These are phyloP conservation scores for Eristalis arbustorum DNA, from an alignment of 2,888 invertebrate genomes.

Conservation along the genomic window DNA sequence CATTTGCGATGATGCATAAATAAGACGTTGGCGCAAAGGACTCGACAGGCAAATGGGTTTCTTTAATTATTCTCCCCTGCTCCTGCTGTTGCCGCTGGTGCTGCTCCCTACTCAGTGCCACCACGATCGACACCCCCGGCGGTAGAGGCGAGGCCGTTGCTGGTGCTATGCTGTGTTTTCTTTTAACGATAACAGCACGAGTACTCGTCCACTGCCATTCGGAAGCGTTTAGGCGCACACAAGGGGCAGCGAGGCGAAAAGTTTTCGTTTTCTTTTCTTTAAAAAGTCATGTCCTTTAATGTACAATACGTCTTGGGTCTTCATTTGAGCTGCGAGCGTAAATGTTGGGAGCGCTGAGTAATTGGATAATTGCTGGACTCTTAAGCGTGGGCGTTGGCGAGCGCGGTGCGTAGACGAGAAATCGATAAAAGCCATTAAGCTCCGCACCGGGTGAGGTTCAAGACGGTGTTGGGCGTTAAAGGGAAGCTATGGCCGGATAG, in stretches of 20 bases:
- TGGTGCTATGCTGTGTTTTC: neutral
- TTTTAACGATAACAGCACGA: slow-evolving; percentile 34
- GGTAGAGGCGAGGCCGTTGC: neutral
- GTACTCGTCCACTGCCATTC: neutral
- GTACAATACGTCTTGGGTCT: slow-evolving; percentile 8
- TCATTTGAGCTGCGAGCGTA: neutral
- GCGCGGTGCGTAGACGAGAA: neutral
- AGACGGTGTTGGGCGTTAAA: neutral
- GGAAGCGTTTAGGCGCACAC: slow-evolving; percentile 17
- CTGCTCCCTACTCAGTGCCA: neutral
- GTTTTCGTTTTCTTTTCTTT: neutral
- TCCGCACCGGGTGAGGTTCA: neutral
- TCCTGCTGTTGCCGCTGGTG: too few species aligned
- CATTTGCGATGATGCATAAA: slow-evolving; percentile 68
- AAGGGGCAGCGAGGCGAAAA: neutral
- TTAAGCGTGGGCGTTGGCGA: neutral
- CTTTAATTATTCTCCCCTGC: slow-evolving; percentile 58
- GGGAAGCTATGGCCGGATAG: neutral
- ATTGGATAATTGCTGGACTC: slow-evolving; percentile 53
- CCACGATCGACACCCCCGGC: neutral
- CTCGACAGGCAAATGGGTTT: slow-evolving; percentile 60
- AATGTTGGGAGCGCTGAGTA: slow-evolving; percentile 29
- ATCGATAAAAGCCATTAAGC: neutral
- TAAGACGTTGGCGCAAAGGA: slow-evolving; percentile 61
- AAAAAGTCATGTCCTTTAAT: slow-evolving; percentile 34